These are phyloP conservation scores for Phlogophora meticulosa DNA, from an alignment of 2,888 invertebrate genomes.

Conservation along the genomic window DNA sequence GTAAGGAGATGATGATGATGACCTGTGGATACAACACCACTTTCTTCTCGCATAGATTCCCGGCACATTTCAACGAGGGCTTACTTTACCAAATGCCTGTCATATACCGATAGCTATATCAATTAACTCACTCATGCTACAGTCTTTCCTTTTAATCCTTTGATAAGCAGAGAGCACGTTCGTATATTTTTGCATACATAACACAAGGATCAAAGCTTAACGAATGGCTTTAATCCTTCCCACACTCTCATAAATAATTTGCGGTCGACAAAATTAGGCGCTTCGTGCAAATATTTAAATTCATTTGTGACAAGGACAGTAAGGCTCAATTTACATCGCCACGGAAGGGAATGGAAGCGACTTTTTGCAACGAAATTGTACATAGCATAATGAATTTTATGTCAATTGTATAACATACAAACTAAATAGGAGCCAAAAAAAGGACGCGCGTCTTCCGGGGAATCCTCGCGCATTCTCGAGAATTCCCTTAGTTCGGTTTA, in stretches of 20 bases:
- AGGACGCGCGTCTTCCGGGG: no score
- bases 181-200: slow-evolving; percentile 48
- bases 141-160: slow-evolving; percentile 22
- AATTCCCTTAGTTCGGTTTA: no score
- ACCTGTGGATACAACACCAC: no score
- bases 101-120: slow-evolving; percentile 2
- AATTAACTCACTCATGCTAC: slow-evolving; percentile 15
- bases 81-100: not conserved
- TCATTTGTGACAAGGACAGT: slow-evolving; percentile 5
- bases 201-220: slow-evolving; percentile 37
- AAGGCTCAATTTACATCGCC: not conserved
- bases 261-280: slow-evolving; percentile 9
- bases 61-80: not conserved
- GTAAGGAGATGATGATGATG: no score
- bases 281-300: slow-evolving; percentile 10
- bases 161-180: not conserved
- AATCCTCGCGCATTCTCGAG: no score
- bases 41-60: no score
- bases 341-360: no score
- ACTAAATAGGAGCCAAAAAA: no score
- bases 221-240: slow-evolving; percentile 16
- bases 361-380: no score
- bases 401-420: no score
- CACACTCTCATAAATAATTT: slow-evolving; percentile 29
- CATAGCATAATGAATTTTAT: no score